A percentile compares a stretch with the other conserved stretches of the same genome.
Conservation (phyloP, 2,888 invertebrate species). For the Laspeyria flexula region DNA sequence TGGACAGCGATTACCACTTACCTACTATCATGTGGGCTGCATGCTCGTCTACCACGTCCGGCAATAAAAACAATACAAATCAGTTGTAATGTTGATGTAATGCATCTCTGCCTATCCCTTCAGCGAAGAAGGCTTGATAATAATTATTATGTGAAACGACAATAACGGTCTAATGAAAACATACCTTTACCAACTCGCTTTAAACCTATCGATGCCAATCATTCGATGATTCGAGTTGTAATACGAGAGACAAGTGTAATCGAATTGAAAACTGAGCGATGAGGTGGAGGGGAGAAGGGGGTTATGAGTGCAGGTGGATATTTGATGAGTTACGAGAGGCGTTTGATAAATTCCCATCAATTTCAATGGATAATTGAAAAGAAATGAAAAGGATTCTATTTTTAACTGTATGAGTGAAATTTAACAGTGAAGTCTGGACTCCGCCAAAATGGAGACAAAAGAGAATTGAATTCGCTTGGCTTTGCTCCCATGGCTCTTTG, state of each 20-base stretch:
- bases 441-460: too few species aligned
- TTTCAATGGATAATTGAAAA: not conserved
- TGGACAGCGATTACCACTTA: too few species aligned
- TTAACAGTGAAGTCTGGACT: too few species aligned
- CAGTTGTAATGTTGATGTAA: too few species aligned
- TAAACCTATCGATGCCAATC: constrained; percentile 14
- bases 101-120: too few species aligned
- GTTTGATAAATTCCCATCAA: not conserved
- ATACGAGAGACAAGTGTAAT: constrained; percentile 16
- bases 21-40: too few species aligned
- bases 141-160: too few species aligned
- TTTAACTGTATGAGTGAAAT: not conserved
- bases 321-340: not conserved
- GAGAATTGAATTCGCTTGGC: too few species aligned
- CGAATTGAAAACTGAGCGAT: constrained; percentile 5
- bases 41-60: too few species aligned
- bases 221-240: constrained; percentile 12
- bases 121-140: too few species aligned
- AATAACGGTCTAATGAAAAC: not conserved
- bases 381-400: not conserved
- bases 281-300: not conserved
- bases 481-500: too few species aligned
- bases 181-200: not conserved
- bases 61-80: too few species aligned
- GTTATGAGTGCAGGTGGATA: not conserved